Percentiles rank a stretch among this genome's conserved stretches.
Conservation (phyloP, 2,113 vertebrate species). For the Otocyon megalotis region DNA sequence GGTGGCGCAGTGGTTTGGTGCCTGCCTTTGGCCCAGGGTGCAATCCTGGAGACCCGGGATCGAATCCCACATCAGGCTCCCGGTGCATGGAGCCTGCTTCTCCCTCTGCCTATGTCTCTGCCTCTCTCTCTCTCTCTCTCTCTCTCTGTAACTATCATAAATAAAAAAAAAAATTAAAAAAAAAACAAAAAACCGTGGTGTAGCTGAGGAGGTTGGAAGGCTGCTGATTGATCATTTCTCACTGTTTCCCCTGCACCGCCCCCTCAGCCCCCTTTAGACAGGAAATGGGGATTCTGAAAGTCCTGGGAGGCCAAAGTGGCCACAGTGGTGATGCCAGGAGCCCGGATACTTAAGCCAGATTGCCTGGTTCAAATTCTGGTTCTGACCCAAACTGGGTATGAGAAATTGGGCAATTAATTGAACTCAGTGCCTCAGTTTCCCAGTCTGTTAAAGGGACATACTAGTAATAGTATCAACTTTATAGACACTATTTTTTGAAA, state of each 20-base stretch:
- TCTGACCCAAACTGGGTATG: background rate
- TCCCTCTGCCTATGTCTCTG: no score
- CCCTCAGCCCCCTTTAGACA: background rate
- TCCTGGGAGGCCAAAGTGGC: background rate
- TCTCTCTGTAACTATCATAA: no score
- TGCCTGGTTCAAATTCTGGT: background rate
- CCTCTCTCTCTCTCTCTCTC: no score
- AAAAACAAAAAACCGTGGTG: background rate
- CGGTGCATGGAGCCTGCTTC: no score
- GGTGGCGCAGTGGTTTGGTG: no score
- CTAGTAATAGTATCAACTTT: background rate
- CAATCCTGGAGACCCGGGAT: no score
- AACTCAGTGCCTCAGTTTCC: background rate
- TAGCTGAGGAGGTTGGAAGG: background rate
- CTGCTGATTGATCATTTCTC: background rate
- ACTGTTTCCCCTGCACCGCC: fast-evolving
- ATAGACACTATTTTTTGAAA: background rate
- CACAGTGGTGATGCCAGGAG: background rate
- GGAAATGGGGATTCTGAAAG: background rate
- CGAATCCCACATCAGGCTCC: no score
- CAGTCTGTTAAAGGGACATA: background rate
- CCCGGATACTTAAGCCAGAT: background rate
- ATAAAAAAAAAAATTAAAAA: no score
- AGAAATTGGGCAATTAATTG: background rate
- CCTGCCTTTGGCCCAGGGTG: no score